Conservation (phyloP, 2,888 invertebrate genomes). For the Ochropleura leucogaster region DNA sequence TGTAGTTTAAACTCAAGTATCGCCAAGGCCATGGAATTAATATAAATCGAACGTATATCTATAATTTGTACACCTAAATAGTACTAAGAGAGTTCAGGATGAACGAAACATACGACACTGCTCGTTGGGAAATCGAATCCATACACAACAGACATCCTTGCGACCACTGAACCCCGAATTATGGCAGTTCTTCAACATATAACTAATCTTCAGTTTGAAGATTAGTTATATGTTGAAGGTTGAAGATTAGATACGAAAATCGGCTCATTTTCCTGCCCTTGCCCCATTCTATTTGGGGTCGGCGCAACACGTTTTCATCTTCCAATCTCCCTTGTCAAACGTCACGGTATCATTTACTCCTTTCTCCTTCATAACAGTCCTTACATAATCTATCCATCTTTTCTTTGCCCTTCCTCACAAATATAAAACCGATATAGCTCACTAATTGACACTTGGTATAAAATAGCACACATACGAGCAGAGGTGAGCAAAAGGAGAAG, state of each 20-base stretch:
- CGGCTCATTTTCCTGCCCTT: no score
- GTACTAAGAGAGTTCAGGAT: no score
- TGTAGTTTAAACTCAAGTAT: background rate
- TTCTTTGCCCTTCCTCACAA: background rate
- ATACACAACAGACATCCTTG: background rate
- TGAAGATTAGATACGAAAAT: no score
- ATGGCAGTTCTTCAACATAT: background rate
- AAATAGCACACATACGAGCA: constrained; percentile 23
- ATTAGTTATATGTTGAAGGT: no score
- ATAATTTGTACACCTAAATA: background rate
- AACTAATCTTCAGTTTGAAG: background rate
- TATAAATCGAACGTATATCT: background rate
- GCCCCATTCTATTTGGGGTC: no score
- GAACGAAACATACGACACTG: background rate
- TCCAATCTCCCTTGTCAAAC: no score
- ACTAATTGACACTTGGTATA: constrained; percentile 30
- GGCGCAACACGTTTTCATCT: no score
- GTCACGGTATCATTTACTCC: no score
- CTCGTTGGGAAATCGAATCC: background rate
- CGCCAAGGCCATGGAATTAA: background rate
- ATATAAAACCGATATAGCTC: constrained; percentile 3
- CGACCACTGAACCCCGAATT: no score
- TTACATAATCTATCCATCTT: no score
- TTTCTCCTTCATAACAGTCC: no score
- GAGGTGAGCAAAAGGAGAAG: constrained; percentile 15